These are phyloP conservation scores for Thymallus thymallus DNA, from an alignment of 2,113 vertebrate genomes.

Conservation along the genomic window DNA sequence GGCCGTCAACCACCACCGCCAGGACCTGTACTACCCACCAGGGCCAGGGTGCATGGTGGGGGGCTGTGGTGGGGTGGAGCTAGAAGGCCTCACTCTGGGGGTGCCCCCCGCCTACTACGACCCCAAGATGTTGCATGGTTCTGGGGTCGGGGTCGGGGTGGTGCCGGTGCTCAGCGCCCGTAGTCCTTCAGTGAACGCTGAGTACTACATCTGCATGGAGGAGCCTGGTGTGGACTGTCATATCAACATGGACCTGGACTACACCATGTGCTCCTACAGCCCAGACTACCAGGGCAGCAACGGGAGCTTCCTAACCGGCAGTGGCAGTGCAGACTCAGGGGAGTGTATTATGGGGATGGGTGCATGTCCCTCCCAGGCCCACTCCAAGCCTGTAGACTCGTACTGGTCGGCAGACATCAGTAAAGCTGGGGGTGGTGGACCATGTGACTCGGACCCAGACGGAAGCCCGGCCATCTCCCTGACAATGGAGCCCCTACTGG, in stretches of 20 bases:
- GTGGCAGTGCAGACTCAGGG: conserved; percentile 55
- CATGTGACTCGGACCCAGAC: conserved; percentile 70
- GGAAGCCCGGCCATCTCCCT: conserved; percentile 64
- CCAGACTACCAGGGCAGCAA: conserved; percentile 72
- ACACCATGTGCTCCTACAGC: conserved; percentile 78
- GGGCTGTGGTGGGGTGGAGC: conserved; percentile 51
- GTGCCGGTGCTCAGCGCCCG: conserved; percentile 89
- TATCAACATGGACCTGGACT: conserved; percentile 63
- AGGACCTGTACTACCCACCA: conserved; percentile 78
- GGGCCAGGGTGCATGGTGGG: conserved; percentile 66
- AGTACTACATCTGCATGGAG: conserved; percentile 95
- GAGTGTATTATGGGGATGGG: conserved; percentile 55
- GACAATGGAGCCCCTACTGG: conserved; percentile 86
- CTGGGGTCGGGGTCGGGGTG: conserved; percentile 81
- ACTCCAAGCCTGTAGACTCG: conserved; percentile 48
- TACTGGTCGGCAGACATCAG: conserved; percentile 74
- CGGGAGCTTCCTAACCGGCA: conserved; percentile 69
- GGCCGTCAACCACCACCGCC: conserved; percentile 73
- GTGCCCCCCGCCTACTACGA: conserved; percentile 84
- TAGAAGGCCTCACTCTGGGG: conserved; percentile 72
- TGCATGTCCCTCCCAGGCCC: conserved; percentile 31
- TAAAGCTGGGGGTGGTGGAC: conserved; percentile 50
- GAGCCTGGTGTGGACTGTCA: conserved; percentile 66
- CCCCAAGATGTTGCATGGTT: conserved; percentile 74
- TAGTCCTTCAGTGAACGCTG: conserved; percentile 86